phyloP scores from a whole-genome alignment of 2,797 vertebrate genomes.

The Epinephelus coioides region DNA sequence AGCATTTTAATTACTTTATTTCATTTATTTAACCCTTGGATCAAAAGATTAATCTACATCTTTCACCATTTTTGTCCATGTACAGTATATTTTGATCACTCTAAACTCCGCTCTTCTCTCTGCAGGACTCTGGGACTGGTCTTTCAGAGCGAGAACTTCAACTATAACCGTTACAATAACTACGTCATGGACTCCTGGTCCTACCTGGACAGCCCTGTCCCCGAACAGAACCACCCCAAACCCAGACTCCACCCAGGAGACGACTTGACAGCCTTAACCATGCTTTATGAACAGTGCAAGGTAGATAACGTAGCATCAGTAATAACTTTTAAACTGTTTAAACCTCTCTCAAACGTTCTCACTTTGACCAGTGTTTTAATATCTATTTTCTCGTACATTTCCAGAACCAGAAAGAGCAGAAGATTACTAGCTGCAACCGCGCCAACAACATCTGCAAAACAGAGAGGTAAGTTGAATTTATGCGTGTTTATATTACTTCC shows the following conservation, averaged over 20 bases:
- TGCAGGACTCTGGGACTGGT: constrained; percentile 92
- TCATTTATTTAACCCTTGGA: background rate
- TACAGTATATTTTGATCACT: background rate
- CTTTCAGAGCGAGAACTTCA: constrained; percentile 94
- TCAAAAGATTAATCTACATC: background rate
- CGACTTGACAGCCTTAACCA: constrained; percentile 89
- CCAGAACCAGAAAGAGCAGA: constrained; percentile 93
- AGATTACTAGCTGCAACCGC: constrained; percentile 82
- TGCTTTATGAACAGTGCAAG: constrained; percentile 96
- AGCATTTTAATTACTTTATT: background rate
- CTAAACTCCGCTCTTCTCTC: background rate
- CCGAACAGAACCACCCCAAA: constrained; percentile 89
- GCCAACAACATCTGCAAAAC: constrained; percentile 85
- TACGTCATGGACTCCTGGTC: constrained; percentile 93
- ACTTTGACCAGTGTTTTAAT: background rate
- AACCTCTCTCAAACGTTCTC: background rate
- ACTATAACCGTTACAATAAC: constrained; percentile 90
- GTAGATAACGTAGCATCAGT: constrained; percentile 67
- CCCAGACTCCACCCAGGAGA: constrained; percentile 92
- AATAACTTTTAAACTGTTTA: no score
- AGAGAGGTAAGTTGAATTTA: constrained; percentile 87
- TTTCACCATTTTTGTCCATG: background rate
- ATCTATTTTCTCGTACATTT: constrained; percentile 6
- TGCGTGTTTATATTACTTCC: background rate
- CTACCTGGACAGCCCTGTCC: constrained; percentile 88